Base-by-base conservation (phyloP, 2,888 invertebrate species). In the Caenorhabditis sp. region DNA sequence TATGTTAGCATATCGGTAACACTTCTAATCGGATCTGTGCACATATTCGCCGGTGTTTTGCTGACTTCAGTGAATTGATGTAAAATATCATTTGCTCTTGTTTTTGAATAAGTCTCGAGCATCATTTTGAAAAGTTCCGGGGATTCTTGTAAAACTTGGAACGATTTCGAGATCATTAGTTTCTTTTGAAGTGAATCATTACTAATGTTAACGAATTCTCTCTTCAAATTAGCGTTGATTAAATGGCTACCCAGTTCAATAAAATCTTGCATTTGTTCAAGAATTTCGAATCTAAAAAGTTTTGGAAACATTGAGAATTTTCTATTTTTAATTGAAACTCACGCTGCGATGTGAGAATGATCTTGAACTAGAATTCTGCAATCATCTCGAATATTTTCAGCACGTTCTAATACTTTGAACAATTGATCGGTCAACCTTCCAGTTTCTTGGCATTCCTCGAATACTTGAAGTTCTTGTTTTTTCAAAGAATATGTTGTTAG, bases 1-100 rank as follows among this genome's bases (percentile, higher is more conserved):
- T 63, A 66, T 5, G 71, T 71, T 53, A 71, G 61, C 63, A 71
- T 66, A 51, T 71, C 71, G 0, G 65, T 62, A 10, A 71, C 71
- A 71, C 54, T 6, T 62, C 66, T 50, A 66, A 65, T 26, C 58
- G 70, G 59, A 70, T 37, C 57, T 59, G 63, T 10, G 63, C 66
- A 10, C 60, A 24, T 12, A 64, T 67, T 54, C 58, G 62, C 55
- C 67, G 71, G 37, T 63, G 66, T 71, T 21, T 43, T 26, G 24
- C 10, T 55, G 60, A 66, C 66, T 36, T 62, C 59, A 21, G 71
- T 66, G 3, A 67, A 43, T 37, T 67, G 66, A 19, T 63, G 63
- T 8, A 71, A 66, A n/a, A 60, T 60, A 27, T 66, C 61, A 31
- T 67, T 71, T 24, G 62, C 27, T 31, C 17, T 5, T 14, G 43